Evolutionary conservation across 2,888 invertebrate species (phyloP), one percentile per base, ranked within the genome.

Genomic region (Therioaphis trifolii): DNA sequence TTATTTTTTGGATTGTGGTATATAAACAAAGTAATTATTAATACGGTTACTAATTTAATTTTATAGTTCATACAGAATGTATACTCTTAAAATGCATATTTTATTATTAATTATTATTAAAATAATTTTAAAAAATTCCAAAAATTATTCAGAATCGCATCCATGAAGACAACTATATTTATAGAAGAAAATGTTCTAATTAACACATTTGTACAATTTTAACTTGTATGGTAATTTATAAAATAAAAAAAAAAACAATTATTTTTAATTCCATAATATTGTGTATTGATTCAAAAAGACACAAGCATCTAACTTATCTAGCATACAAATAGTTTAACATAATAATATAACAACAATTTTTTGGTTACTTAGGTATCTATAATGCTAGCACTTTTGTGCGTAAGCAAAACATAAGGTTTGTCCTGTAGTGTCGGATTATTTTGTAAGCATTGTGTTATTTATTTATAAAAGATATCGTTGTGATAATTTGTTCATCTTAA

Each of bases 1-100:
- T 40, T 82, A 2, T 82, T 82, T 35, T 12, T 82, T 29, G 80
- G 80, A 72, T 24, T 72, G 1, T 82, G 80, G 80, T 82, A 63
- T 29, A 72, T 63, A 2, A 82, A 82, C 49, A 63, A 82, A 49
- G n/a, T 49, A 29, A 72, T 61, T 2, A 49, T 80, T 11, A 27
- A 80, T 61, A 71, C 61, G 58, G 7, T 71, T 29, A 46, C 58
- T 4, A 27, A 80, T 52, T 29, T 27, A 27, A 46, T 58, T n/a
- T n/a, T n/a, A n/a, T n/a, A n/a, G n/a, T n/a, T n/a, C n/a, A n/a
- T n/a, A n/a, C n/a, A n/a, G n/a, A n/a, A n/a, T n/a, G n/a, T n/a
- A n/a, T n/a, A n/a, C 49, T 49, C 1, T 18, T 49, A 49, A 12
- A 5, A 61, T 29, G 0, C 27, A n/a, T n/a, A n/a, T n/a, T n/a